Evolutionary conservation across 2,797 vertebrate genomes (phyloP), one percentile per base, ranked within the genome.

Genomic region (Limosa lapponica): DNA sequence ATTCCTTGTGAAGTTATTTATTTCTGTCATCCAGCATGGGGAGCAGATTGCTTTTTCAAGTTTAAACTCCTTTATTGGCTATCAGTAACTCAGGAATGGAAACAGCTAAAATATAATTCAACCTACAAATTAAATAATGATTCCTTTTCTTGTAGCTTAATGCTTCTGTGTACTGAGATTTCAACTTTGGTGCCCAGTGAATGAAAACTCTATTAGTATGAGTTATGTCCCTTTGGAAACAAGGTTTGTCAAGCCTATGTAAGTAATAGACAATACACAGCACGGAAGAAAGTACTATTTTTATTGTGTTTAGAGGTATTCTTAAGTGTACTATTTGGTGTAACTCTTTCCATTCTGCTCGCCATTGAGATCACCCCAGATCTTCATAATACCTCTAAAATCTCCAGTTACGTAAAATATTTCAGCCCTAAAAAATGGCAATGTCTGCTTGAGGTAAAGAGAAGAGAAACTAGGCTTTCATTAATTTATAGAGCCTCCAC

Each of bases 1-100:
- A 28, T 74, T 46, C 18, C 18, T 54, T 77, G 52, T 69, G 65
- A 84, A 73, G 46, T 17, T 80, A 81, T 24, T 89, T 93, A 32
- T 80, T 90, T 70, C 61, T 83, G 61, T 86, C n/a, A 20, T 58
- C 20, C 22, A 54, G 13, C 34, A 39, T 28, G 2, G 44, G 44
- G 32, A 88, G 24, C 49, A 72, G 58, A 83, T 89, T 85, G 37
- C 18, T 91, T 95, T 89, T 85, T 81, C 87, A 88, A 83, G 65
- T 44, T 83, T 49, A 88, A 25, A 67, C 41, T 67, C 37, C 52
- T 65, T 87, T 87, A 62, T 77, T 89, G 64, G 6, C 48, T 92
- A 13, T 59, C 2, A 2, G 41, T 65, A 69, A 52, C 65, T 90
- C 61, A 49, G 58, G 12, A 88, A 52, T 0, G 6, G 58, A 86